A percentile compares a stretch with the other conserved stretches of the same genome.
Conservation (phyloP, 2,888 invertebrate genomes). For the Lamellibrachia satsuma region DNA sequence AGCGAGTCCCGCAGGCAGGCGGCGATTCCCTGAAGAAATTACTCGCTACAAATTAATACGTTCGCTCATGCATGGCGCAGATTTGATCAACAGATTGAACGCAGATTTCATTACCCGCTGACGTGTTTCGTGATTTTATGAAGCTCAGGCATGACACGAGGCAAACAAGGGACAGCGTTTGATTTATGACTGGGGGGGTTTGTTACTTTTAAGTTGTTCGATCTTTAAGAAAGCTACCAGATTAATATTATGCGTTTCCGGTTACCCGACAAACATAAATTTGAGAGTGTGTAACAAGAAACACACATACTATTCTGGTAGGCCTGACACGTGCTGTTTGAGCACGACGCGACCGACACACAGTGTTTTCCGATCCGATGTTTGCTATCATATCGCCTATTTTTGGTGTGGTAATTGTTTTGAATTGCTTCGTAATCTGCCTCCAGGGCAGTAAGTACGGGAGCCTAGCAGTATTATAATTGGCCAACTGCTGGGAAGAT, state of each 20-base stretch:
- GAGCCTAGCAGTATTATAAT: not conserved
- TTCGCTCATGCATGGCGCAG: constrained; percentile 3
- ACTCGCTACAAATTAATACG: not conserved
- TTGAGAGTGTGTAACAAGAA: no score
- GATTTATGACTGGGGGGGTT: not conserved
- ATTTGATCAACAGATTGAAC: constrained; percentile 4
- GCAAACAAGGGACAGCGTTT: not conserved
- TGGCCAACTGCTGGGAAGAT: not conserved
- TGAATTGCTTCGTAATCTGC: not conserved
- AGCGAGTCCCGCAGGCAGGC: not conserved
- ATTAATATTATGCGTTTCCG: no score
- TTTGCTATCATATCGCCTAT: not conserved
- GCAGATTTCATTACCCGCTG: not conserved
- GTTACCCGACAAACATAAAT: no score
- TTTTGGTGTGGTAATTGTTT: not conserved
- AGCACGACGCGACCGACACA: not conserved
- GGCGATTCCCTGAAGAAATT: constrained; percentile 1
- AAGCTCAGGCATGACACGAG: not conserved
- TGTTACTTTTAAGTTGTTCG: not conserved
- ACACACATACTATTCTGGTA: no score
- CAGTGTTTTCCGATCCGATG: not conserved
- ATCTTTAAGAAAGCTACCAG: not conserved
- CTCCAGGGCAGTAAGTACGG: not conserved
- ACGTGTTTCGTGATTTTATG: not conserved
- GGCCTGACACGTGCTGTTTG: not conserved